Evolutionary conservation across 1,140 invertebrate species (phyloP).

Genomic region (Elysia chlorotica): DNA sequence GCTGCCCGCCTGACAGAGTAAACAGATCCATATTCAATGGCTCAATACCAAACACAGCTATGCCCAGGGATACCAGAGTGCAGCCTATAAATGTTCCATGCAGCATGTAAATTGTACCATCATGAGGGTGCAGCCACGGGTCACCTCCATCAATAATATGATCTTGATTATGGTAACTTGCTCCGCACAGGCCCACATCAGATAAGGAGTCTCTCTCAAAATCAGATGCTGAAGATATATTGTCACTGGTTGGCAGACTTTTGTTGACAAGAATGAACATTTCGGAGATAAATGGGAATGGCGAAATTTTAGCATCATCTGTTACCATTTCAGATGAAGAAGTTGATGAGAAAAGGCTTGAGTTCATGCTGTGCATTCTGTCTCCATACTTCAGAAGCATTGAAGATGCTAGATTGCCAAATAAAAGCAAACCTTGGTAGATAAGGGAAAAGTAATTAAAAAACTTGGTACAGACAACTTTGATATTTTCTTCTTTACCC

Average conservation of each 20-base stretch:
- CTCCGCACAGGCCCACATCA: constrained; percentile 30
- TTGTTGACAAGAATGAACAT: neutral
- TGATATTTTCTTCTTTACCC: constrained; percentile 34
- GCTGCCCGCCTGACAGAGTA: neutral
- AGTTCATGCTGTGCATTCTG: neutral
- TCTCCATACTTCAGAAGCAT: constrained; percentile 33
- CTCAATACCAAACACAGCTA: constrained; percentile 40
- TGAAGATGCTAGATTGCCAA: constrained; percentile 46
- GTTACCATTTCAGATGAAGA: neutral
- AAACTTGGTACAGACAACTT: constrained; percentile 42
- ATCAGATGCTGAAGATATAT: neutral
- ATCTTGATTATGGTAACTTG: constrained; percentile 39
- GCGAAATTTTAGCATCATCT: neutral
- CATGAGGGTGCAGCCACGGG: constrained; percentile 15
- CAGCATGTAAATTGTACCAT: constrained; percentile 35
- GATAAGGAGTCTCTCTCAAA: neutral
- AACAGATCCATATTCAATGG: constrained; percentile 29
- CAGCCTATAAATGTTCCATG: constrained; percentile 40
- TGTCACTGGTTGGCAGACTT: neutral
- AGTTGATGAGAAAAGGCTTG: neutral
- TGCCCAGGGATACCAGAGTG: constrained; percentile 35
- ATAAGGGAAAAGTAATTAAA: constrained; percentile 52
- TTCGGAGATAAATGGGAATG: neutral
- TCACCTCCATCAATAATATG: constrained; percentile 28
- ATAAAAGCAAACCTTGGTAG: constrained; percentile 43